Evolutionary conservation across 2,113 vertebrate genomes (phyloP), one percentile per base, ranked within the genome.

Genomic region (Emydura subglobosa): DNA sequence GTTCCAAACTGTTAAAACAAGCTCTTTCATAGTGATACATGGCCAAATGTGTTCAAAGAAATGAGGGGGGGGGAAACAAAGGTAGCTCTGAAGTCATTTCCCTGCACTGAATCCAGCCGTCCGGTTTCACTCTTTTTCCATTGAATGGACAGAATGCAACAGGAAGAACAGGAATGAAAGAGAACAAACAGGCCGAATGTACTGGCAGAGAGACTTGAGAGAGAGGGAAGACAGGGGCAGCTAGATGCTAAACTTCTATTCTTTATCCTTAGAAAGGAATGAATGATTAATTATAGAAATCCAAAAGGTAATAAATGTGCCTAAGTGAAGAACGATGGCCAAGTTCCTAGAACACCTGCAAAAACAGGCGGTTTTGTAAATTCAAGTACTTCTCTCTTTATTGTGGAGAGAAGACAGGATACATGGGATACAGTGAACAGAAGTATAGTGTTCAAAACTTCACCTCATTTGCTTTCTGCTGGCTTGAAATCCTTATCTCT

Each of bases 71-170:
- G 19, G 55, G 55, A 94, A 97, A 99, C 98, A 98, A 98, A 98
- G 98, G 98, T 98, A 98, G 96, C 98, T 98, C 98, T 98, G 98
- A 99, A 99, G 98, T 98, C 98, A 98, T 98, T 99, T 99, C 99
- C 99, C 98, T 93, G 89, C 95, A 97, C 98, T 98, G 97, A 97
- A 97, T 98, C 98, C 97, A 98, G 98, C 98, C 98, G 98, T 99
- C 98, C 98, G 98, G 98, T 98, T 98, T 98, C 96, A 79, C 98
- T 97, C 98, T 97, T 98, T 97, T 97, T 98, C 98, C 98, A 98
- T 98, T 99, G 99, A 99, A 98, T 98, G 95, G 98, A 98, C 98
- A 98, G 98, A 98, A 99, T 98, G 98, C 98, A 97, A 98, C 99
- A 99, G 99, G 99, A 99, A 99, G 99, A 98, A 98, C 91, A 6